Evolutionary conservation across 2,797 vertebrate species (phyloP), one percentile per base, ranked within the genome.

Genomic region (Phalloptychus januarius): DNA sequence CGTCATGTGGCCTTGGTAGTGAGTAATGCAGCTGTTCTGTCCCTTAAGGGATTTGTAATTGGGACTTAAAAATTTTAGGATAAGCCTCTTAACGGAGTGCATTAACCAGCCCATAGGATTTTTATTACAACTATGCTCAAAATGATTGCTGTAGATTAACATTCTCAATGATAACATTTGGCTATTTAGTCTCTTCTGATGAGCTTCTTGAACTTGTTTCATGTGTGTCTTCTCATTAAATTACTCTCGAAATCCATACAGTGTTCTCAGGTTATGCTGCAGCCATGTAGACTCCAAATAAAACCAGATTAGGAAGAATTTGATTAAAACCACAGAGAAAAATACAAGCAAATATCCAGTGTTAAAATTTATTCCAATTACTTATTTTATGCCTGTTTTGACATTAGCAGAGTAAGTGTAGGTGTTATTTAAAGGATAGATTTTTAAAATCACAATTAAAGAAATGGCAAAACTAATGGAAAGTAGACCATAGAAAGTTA

Each of bases 101-200:
- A 70, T 70, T 28, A 70, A 70, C 40, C 40, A 44, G 67, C 67
- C 40, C 67, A 70, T 70, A 70, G 10, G 67, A 70, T 70, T 70
- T 70, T 44, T 70, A 70, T 44, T 44, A 70, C 67, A 70, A 44
- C 12, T 44, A 44, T 25, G 40, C 40, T 44, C 67, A 44, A 69
- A 70, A 70, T 44, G 25, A 70, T 44, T 70, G 67, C 38, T 44
- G 40, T 13, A n/a, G 6, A 70, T 44, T 70, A 70, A 44, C 67
- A 70, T 70, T 42, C 25, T 44, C 67, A 70, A 28, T 70, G 11
- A 70, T 70, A 70, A 44, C 13, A 70, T 70, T 70, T 44, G 40
- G 67, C 25, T 44, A n/a, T 70, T 70, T 44, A 44, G 13, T 28
- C 12, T 70, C 25, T 70, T 70, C 25, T 44, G 25, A 7, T 70